Evolutionary conservation across 2,113 vertebrate genomes (phyloP).

Genomic region (Cygnus atratus): DNA sequence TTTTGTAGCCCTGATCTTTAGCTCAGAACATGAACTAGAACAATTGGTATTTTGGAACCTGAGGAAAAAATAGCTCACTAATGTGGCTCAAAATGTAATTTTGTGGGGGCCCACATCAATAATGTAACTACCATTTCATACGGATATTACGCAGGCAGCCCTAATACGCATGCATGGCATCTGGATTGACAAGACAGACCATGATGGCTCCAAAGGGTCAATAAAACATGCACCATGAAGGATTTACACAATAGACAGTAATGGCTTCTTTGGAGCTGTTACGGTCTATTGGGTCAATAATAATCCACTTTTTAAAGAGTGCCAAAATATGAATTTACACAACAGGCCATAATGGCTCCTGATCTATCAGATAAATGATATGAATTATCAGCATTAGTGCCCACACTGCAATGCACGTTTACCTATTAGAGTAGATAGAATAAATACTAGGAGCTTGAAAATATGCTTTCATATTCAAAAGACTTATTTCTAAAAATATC

Average conservation of each 20-base stretch:
- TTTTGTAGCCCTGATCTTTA: background rate
- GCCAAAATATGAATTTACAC: constrained; percentile 75
- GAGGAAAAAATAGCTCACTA: background rate
- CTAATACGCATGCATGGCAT: background rate
- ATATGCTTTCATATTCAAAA: constrained; percentile 3
- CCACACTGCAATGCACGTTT: background rate
- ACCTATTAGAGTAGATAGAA: background rate
- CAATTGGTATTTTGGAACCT: constrained; percentile 31
- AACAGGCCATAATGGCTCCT: constrained; percentile 55
- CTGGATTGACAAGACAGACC: constrained; percentile 67
- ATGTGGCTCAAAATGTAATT: background rate
- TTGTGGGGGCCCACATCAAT: background rate
- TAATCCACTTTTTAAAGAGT: constrained; percentile 77
- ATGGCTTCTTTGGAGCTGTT: constrained; percentile 77
- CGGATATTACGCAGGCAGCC: constrained; percentile 6
- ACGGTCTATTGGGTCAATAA: constrained; percentile 76
- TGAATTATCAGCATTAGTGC: constrained; percentile 37
- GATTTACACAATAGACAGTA: constrained; percentile 70
- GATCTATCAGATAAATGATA: constrained; percentile 68
- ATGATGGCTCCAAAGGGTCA: constrained; percentile 66
- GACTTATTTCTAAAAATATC: background rate
- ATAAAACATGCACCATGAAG: constrained; percentile 66
- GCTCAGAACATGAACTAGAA: background rate
- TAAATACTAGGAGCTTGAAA: constrained; percentile 19
- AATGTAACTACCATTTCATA: background rate